phyloP scores from a whole-genome alignment of 2,888 invertebrate genomes.

The Chalcosyrphus nemorum region DNA sequence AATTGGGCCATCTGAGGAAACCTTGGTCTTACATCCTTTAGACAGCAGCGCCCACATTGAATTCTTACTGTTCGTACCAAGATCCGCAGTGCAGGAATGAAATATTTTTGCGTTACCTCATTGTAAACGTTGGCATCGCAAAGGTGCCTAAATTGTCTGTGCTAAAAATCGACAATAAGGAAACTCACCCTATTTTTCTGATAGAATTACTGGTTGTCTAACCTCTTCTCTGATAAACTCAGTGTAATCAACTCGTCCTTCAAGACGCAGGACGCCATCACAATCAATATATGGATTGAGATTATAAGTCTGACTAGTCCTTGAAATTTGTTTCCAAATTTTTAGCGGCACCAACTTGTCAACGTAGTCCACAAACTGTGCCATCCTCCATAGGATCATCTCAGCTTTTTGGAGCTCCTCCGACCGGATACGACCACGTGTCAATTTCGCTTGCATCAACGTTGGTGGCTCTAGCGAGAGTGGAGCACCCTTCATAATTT shows the following conservation, averaged over 20 bases:
- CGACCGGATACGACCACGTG: not conserved
- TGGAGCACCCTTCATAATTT: not conserved
- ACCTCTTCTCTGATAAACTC: constrained; percentile 4
- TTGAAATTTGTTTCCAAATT: no score
- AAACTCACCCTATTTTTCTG: not conserved
- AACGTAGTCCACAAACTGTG: not conserved
- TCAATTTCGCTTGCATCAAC: no score
- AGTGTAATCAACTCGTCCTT: constrained; percentile 32
- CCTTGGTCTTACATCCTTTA: not conserved
- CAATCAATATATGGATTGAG: constrained; percentile 39
- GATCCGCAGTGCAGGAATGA: not conserved
- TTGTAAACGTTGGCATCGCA: constrained; percentile 12
- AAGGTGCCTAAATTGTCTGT: constrained; percentile 7
- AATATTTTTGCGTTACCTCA: constrained; percentile 9
- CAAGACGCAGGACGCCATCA: constrained; percentile 15
- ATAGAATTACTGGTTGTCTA: not conserved
- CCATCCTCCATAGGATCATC: constrained; percentile 11
- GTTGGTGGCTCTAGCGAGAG: not conserved
- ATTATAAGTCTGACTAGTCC: not conserved
- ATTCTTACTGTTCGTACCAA: not conserved
- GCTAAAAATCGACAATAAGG: constrained; percentile 10
- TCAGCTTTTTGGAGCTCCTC: constrained; percentile 1
- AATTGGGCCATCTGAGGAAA: not conserved
- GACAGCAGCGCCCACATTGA: not conserved
- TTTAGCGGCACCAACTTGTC: not conserved